These are phyloP conservation scores for Tadarida brasiliensis DNA, from an alignment of 2,797 vertebrate genomes.

Conservation along the genomic window DNA sequence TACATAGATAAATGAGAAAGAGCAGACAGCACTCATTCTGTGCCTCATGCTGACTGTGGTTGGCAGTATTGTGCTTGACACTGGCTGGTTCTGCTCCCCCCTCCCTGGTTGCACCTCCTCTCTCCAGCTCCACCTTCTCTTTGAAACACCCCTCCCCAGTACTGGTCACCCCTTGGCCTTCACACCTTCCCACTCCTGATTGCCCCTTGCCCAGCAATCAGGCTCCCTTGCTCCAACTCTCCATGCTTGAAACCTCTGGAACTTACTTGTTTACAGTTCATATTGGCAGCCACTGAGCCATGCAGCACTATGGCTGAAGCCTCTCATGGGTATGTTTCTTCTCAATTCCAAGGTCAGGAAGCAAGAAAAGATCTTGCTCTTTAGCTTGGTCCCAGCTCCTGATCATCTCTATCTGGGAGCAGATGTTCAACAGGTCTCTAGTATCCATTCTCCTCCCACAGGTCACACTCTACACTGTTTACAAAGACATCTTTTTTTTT, in stretches of 20 bases:
- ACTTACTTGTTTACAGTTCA: not conserved
- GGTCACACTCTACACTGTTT: not conserved
- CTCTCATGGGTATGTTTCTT: not conserved
- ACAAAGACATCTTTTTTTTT: not conserved
- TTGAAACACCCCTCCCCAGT: not conserved
- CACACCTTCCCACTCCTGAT: not conserved
- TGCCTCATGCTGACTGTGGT: not conserved
- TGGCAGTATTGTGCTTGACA: no score
- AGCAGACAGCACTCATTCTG: not conserved
- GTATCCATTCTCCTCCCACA: not conserved
- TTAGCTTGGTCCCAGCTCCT: not conserved
- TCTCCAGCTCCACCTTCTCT: not conserved
- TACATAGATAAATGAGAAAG: not conserved
- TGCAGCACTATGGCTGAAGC: not conserved
- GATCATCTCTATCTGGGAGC: not conserved
- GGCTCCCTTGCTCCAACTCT: not conserved
- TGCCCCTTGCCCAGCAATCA: not conserved
- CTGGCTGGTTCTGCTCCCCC: not conserved
- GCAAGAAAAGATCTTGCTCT: not conserved
- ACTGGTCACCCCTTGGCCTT: not conserved
- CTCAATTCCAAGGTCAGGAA: not conserved
- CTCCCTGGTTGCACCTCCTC: not conserved
- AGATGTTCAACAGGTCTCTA: not conserved
- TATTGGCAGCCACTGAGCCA: not conserved
- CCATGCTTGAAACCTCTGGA: not conserved